Evolutionary conservation across 2,113 vertebrate genomes (phyloP), one percentile per base, ranked within the genome.

Genomic region (Sinocyclocheilus anshuiensis): DNA sequence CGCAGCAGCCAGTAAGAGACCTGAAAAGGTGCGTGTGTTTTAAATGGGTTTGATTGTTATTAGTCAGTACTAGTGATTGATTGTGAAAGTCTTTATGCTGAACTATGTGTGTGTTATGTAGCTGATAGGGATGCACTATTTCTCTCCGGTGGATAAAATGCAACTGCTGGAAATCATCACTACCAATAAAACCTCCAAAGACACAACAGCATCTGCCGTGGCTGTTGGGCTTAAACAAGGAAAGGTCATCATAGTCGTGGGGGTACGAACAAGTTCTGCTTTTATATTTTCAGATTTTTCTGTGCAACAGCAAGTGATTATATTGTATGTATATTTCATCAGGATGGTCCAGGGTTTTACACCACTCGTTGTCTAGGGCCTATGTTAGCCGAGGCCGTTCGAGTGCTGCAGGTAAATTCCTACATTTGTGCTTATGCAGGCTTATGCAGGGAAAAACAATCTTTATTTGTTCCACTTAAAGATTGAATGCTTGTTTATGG

Each of bases 111-210:
- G 9, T 26, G 57, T 86, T 15, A 71, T 39, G 3, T 53, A 99
- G 98, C 97, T 99, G 77, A 94, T 99, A 0, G 98, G 98, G 85
- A 99, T 99, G 97, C 98, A 99, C 92, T 99, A 99, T 93, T 99
- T 99, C 94, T 99, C 97, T 78, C 97, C 98, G 0, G 98, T 98
- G 36, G 98, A 99, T 92, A 99, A 96, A 92, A 99, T 99, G 98
- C 98, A 99, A 93, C 94, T 99, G 15, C 95, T 99, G 77, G 98
- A 99, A 92, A 97, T 99, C 86, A 97, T 99, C 91, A 99, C 97
- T 65, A 98, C 97, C 0, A 95, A 97, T 6, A 94, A 98, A 90
- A 99, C 98, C 0, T 98, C 98, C 0, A 95, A 95, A 85, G 97
- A 99, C 93, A 97, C 98, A 0, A 95, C 95, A 0, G 97, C 98